A percentile compares a stretch with the other conserved stretches of the same genome.
These are phyloP conservation scores for Chloroceryle aenea DNA, from an alignment of 2,113 vertebrate genomes.

Conservation along the genomic window DNA sequence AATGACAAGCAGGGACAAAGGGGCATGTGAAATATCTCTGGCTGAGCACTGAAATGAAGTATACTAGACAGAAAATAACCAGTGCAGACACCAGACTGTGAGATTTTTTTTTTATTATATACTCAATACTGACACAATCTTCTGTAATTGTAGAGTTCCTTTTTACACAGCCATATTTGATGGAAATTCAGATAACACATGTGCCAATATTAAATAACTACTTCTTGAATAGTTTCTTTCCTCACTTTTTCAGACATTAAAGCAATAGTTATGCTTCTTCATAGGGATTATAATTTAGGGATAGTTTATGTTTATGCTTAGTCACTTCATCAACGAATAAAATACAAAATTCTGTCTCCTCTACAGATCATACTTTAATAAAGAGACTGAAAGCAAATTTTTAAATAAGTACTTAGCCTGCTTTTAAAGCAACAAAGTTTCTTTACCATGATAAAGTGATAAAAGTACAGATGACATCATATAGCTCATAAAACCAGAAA, in stretches of 20 bases:
- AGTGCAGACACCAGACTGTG: background rate
- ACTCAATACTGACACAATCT: background rate
- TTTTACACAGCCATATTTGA: background rate
- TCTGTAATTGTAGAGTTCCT: background rate
- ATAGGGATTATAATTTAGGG: background rate
- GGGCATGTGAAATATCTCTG: background rate
- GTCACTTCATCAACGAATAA: background rate
- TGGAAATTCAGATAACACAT: background rate
- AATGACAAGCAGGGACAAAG: background rate
- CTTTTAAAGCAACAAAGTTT: background rate
- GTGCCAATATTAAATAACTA: background rate
- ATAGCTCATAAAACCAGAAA: background rate
- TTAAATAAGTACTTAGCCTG: background rate
- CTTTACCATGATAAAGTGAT: background rate
- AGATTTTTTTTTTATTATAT: background rate
- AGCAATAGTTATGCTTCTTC: background rate
- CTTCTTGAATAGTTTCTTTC: background rate
- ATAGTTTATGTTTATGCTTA: background rate
- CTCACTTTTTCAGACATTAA: background rate
- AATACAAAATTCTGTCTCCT: background rate
- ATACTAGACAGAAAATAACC: background rate
- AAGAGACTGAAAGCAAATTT: background rate
- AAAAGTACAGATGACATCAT: slow-evolving; percentile 27
- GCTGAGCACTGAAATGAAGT: background rate
- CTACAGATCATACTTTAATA: background rate